Evolutionary conservation across 1,140 invertebrate species (phyloP).

Genomic region (Vollenhovia emeryi): DNA sequence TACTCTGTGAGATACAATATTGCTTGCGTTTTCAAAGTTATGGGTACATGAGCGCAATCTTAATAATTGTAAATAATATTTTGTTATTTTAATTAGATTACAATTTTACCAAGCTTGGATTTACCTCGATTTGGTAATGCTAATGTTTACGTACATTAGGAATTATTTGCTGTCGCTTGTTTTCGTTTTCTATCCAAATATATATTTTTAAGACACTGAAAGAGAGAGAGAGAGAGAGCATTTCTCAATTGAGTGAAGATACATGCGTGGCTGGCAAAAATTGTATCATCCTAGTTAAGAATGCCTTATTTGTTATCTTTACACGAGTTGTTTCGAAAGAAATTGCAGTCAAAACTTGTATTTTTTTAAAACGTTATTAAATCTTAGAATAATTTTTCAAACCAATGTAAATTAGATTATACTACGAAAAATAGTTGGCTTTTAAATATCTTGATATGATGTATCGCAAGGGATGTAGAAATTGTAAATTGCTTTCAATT

Average conservation of each 20-base stretch:
- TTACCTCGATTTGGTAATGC: constrained; percentile 43
- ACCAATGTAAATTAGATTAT: constrained; percentile 30
- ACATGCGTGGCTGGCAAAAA: constrained; percentile 59
- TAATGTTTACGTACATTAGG: constrained; percentile 22
- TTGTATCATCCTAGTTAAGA: constrained; percentile 75
- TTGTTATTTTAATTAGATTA: constrained; percentile 57
- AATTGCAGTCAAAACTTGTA: constrained; percentile 48
- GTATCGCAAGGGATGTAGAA: not conserved
- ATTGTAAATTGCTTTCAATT: constrained; percentile 12
- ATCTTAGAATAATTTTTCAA: constrained; percentile 36
- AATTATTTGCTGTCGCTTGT: constrained; percentile 35
- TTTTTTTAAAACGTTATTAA: constrained; percentile 47
- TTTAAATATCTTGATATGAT: constrained; percentile 24
- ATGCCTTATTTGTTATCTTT: constrained; percentile 73
- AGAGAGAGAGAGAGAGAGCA: constrained; percentile 36
- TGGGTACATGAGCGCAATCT: constrained; percentile 30
- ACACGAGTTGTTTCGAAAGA: constrained; percentile 35
- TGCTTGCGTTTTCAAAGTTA: constrained; percentile 58
- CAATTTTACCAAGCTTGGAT: constrained; percentile 58
- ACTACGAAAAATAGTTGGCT: constrained; percentile 12
- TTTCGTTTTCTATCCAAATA: constrained; percentile 17
- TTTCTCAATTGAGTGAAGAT: constrained; percentile 43
- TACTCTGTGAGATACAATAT: constrained; percentile 48
- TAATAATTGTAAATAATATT: constrained; percentile 64
- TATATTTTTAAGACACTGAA: constrained; percentile 19